These are phyloP conservation scores for Cynodonichthys magdalenae DNA, from an alignment of 2,797 vertebrate genomes.

Conservation along the genomic window DNA sequence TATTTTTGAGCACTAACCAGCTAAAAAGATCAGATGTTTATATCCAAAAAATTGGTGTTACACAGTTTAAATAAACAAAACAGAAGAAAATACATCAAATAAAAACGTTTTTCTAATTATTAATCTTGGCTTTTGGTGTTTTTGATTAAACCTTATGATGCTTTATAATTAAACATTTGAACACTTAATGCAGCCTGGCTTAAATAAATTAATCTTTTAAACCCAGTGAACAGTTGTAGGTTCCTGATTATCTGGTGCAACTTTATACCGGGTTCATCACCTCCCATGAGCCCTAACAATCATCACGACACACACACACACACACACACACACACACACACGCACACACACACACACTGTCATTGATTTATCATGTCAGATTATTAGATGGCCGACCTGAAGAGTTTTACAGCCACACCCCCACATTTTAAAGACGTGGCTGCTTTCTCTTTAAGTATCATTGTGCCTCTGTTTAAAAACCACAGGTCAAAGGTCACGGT, in stretches of 20 bases:
- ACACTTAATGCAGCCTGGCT: no score
- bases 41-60: no score
- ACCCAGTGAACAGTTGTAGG: no score
- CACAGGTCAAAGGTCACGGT: slow-evolving; percentile 59
- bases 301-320: neutral
- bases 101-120: no score
- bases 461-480: slow-evolving; percentile 45
- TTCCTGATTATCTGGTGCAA: neutral
- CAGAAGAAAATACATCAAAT: no score
- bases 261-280: neutral
- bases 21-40: no score
- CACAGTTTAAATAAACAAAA: no score
- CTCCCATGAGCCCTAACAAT: slow-evolving; percentile 27
- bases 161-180: no score
- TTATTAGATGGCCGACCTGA: slow-evolving; percentile 42
- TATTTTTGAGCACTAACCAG: no score
- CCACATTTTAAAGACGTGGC: slow-evolving; percentile 37
- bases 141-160: no score
- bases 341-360: slow-evolving; percentile 24
- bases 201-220: no score
- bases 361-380: slow-evolving; percentile 59
- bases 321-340: slow-evolving; percentile 13
- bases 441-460: slow-evolving; percentile 28
- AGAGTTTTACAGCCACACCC: neutral
- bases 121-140: no score